Evolutionary conservation across 2,113 vertebrate species (phyloP), one percentile per base, ranked within the genome.

Genomic region (Phasianus colchicus): DNA sequence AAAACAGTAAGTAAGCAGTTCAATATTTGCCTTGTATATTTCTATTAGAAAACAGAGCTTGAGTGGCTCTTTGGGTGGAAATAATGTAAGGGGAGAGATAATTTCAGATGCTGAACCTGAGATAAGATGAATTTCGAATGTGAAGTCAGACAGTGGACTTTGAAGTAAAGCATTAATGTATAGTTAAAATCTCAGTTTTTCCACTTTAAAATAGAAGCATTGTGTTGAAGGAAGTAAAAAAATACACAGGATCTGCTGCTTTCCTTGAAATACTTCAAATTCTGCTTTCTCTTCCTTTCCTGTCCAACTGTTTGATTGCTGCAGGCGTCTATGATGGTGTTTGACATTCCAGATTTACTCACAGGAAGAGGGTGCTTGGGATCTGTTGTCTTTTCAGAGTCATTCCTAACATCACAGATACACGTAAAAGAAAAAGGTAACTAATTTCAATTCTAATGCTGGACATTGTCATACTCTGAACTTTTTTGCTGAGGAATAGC

Each of bases 311-410:
- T 55, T 92, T 34, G 43, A 1, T 89, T 87, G 20, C 83, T 93
- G 16, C 57, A 99, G 99, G 99, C 98, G 0, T 98, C 97, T 66
- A 98, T 99, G 98, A 97, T 97, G 18, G 92, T 99, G 16, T 98
- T 97, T 70, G 99, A 99, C 97, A 98, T 99, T 90, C 99, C 99
- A 61, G 98, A 99, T 91, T 90, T 99, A 79, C 97, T 98, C 84
- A 86, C 97, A 11, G 97, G 97, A 27, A 94, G 92, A 21, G 98
- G 97, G 2, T 96, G 97, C 83, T 96, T 99, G 89, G 99, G 99
- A 27, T 99, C 99, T 43, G 97, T 99, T 47, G 98, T 99, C 82
- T 99, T 99, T 94, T 99, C 99, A 19, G 99, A 99, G 77, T 99
- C 99, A 2, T 99, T 99, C 92, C 88, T 99, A 90, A 98, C 99